phyloP scores from a whole-genome alignment of 2,888 invertebrate genomes.

The Sicus ferrugineus region DNA sequence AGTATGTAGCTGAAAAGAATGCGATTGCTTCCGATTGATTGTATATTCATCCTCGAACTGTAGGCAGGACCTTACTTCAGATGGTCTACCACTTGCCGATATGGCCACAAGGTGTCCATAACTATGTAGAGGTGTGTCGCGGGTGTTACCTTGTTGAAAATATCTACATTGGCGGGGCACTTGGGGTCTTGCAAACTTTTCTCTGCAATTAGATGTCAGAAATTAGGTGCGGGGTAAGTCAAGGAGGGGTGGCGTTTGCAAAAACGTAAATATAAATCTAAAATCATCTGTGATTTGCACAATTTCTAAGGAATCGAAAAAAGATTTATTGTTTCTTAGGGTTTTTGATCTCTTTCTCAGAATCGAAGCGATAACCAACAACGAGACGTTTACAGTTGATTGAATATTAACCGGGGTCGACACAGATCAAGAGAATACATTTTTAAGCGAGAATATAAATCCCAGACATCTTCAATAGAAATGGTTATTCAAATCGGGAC shows the following conservation, averaged over 20 bases:
- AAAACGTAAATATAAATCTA: background rate
- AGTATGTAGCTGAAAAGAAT: constrained; percentile 65
- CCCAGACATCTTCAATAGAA: no score
- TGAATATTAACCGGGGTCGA: no score
- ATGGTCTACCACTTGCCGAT: constrained; percentile 69
- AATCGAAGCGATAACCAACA: no score
- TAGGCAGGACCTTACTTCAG: constrained; percentile 67
- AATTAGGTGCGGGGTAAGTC: background rate
- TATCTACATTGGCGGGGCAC: no score
- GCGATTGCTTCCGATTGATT: background rate
- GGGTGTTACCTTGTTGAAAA: constrained; percentile 54
- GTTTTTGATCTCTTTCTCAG: no score
- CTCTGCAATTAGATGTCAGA: background rate
- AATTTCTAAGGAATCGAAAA: no score
- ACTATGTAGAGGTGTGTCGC: constrained; percentile 73
- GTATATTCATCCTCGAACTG: background rate
- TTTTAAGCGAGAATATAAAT: no score
- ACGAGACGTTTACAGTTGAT: no score
- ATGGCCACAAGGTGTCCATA: constrained; percentile 74
- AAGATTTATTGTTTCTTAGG: no score
- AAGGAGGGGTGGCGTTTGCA: background rate
- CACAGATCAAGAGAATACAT: no score
- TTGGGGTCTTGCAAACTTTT: background rate
- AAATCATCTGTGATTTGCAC: no score
- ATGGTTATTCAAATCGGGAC: no score